Evolutionary conservation across 2,113 vertebrate species (phyloP), one percentile per base, ranked within the genome.

Genomic region (Himantopus leucocephalus): DNA sequence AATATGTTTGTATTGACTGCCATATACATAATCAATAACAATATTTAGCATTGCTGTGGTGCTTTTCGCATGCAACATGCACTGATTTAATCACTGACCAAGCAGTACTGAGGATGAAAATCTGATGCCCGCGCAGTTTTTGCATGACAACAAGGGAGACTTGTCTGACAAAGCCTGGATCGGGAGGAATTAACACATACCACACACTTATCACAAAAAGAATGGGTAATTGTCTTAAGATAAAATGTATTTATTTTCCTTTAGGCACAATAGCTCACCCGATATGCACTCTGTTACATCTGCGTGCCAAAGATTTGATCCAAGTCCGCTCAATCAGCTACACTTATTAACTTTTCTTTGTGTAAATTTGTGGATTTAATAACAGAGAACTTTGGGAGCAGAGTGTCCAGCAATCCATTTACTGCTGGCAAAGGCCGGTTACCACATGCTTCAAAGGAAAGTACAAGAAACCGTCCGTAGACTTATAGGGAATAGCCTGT

Each of bases 21-120:
- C 71, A 48, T 53, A 92, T 52, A 72, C 74, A 92, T 82, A 94
- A 94, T 96, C 93, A 86, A 94, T 95, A 94, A 88, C 55, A 95
- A 94, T 88, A 91, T 83, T 94, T 85, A 85, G 77, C 67, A 60
- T 63, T 68, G 35, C 70, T 58, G 32, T 22, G 45, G 43, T 75
- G 75, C 35, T 92, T 93, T 83, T 53, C 2, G 0, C 39, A 24
- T 73, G 64, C 78, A 84, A 43, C 39, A 30, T 73, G 68, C 78
- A 75, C 47, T 70, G 85, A 83, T 70, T 94, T 62, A 90, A 92
- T 71, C 91, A 84, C 66, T 90, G 78, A 85, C 58, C 78, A 83
- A 79, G 53, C 41, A 89, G 19, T 26, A 73, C 30, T 21, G 45
- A 75, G 53, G n/a, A 64, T 23, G 16, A 86, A 92, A 92, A 87